phyloP scores from a whole-genome alignment of 1,140 invertebrate species.

The Oppia nitens region DNA sequence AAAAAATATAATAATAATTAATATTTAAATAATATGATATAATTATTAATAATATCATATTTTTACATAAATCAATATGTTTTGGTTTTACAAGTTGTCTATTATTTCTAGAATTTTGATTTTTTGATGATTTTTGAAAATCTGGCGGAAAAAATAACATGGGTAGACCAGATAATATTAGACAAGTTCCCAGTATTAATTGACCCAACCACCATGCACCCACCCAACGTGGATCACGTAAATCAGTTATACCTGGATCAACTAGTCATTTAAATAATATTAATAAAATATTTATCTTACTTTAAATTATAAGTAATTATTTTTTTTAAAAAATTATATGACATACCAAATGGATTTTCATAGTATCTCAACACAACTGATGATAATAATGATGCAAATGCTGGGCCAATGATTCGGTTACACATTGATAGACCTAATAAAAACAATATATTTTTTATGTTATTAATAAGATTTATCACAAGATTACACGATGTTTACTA shows the following conservation, averaged over 20 bases:
- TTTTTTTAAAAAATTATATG: constrained; percentile 1
- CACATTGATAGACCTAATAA: constrained; percentile 16
- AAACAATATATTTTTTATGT: too few species aligned
- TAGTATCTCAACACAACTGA: constrained; percentile 19
- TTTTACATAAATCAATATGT: constrained; percentile 4
- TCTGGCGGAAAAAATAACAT: constrained; percentile 43
- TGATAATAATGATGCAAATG: constrained; percentile 18
- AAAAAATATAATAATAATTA: too few species aligned
- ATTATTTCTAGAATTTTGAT: too few species aligned
- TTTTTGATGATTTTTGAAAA: not conserved
- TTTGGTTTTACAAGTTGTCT: too few species aligned
- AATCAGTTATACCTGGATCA: constrained; percentile 18
- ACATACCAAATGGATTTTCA: constrained; percentile 20
- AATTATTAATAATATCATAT: not conserved
- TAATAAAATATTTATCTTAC: constrained; percentile 42
- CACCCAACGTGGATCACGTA: constrained; percentile 20
- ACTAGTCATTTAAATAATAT: constrained; percentile 15
- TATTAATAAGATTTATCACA: too few species aligned
- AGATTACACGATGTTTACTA: too few species aligned
- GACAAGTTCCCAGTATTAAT: constrained; percentile 42
- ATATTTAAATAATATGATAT: not conserved
- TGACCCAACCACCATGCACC: constrained; percentile 49
- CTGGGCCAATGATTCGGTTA: constrained; percentile 19
- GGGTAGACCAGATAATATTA: constrained; percentile 42
- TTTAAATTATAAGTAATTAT: not conserved